A percentile compares a stretch with the other conserved stretches of the same genome.
Conservation (phyloP, 2,113 vertebrate species). For the Ammospiza caudacuta region DNA sequence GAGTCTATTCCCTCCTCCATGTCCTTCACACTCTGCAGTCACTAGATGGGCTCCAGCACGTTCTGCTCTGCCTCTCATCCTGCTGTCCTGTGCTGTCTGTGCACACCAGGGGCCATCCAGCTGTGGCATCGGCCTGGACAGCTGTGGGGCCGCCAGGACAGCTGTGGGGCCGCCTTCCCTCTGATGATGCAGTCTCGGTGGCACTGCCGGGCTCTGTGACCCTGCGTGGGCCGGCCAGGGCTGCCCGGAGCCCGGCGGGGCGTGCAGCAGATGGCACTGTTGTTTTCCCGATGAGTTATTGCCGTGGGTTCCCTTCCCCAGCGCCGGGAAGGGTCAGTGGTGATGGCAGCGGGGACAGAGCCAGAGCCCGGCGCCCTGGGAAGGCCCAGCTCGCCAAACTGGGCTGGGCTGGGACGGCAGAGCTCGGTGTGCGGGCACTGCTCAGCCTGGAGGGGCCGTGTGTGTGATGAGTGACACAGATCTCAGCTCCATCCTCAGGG, state of each 20-base stretch:
- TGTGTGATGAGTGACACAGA: neutral
- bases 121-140: neutral
- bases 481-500: neutral
- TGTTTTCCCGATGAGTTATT: neutral
- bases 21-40: neutral
- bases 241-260: neutral
- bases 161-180: neutral
- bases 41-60: neutral
- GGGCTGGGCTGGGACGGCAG: neutral
- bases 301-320: neutral
- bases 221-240: neutral
- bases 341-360: accelerated
- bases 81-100: neutral
- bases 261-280: conserved; percentile 63
- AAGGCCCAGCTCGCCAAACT: accelerated
- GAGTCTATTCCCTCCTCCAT: neutral
- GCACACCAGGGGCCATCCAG: neutral
- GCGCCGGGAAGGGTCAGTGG: neutral
- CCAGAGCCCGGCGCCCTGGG: neutral
- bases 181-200: neutral
- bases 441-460: neutral
- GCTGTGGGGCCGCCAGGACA: neutral
- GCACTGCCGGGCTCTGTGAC: neutral
- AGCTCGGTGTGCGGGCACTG: neutral
- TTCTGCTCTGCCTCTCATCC: neutral